phyloP scores from a whole-genome alignment of 2,888 invertebrate genomes.

The Gnatocerus cornutus region DNA sequence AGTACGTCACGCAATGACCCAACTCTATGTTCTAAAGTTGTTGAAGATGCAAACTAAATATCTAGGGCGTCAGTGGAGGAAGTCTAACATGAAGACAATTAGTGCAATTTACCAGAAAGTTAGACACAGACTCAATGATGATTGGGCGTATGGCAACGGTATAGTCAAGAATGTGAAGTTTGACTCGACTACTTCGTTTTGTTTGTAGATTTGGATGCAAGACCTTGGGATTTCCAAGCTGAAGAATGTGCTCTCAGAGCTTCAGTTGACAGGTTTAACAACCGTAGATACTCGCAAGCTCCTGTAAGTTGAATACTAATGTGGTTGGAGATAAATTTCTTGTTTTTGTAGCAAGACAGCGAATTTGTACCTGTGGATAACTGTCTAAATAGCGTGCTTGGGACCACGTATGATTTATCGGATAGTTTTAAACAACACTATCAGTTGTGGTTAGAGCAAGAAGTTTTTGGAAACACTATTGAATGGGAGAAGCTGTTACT shows the following conservation, averaged over 20 bases:
- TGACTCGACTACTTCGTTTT: too few species aligned
- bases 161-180: conserved; percentile 51
- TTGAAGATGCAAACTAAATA: conserved; percentile 99
- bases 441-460: conserved; percentile 95
- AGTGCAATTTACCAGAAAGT: conserved; percentile 99
- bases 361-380: conserved; percentile 83
- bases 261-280: conserved; percentile 97
- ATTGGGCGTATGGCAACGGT: conserved; percentile 99
- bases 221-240: conserved; percentile 98
- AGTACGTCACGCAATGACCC: conserved; percentile 97
- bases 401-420: conserved; percentile 85
- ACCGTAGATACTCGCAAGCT: conserved; percentile 82
- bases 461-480: conserved; percentile 91
- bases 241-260: conserved; percentile 96
- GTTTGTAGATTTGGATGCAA: conserved; percentile 88
- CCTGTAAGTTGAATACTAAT: conserved; percentile 55
- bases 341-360: conserved; percentile 70
- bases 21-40: conserved; percentile 96
- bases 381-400: conserved; percentile 87
- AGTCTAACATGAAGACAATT: conserved; percentile 99
- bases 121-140: conserved; percentile 96
- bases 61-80: conserved; percentile 98
- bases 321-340: background rate
- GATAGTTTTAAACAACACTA: conserved; percentile 96
- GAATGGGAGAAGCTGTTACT: conserved; percentile 81